phyloP scores from a whole-genome alignment of 1,140 invertebrate species.

The Hirudo medicinalis region DNA sequence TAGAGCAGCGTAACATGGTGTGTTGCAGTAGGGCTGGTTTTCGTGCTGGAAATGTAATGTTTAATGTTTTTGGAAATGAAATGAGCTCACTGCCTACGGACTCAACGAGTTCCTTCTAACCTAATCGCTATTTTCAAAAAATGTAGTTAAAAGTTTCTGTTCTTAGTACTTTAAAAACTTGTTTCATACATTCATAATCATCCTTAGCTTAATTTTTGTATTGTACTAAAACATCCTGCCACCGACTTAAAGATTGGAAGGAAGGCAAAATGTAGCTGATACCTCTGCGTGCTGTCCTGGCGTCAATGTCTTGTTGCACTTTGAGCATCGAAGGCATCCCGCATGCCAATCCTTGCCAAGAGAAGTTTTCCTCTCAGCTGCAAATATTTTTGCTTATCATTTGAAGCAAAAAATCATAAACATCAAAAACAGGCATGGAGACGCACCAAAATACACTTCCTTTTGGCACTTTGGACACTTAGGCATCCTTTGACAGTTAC shows the following conservation, averaged over 20 bases:
- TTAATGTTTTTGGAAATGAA: conserved; percentile 1
- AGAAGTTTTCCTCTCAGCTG: conserved; percentile 78
- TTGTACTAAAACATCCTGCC: background rate
- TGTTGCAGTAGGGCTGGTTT: conserved; percentile 76
- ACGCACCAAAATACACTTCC: conserved; percentile 21
- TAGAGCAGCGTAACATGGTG: conserved; percentile 72
- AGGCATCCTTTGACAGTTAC: conserved; percentile 11
- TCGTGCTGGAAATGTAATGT: conserved; percentile 54
- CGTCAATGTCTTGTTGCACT: conserved; percentile 76
- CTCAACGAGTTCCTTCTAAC: background rate
- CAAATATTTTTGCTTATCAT: background rate
- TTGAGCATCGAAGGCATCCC: conserved; percentile 72
- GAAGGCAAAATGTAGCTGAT: conserved; percentile 6
- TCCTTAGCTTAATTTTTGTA: background rate
- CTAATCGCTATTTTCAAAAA: background rate
- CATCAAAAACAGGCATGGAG: background rate
- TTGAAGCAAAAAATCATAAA: background rate
- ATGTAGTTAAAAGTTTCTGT: conserved; percentile 8
- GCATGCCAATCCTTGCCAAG: conserved; percentile 85
- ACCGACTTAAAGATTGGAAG: too few relatives aligned
- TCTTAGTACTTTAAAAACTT: conserved; percentile 8
- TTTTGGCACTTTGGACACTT: conserved; percentile 20
- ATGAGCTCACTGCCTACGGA: background rate
- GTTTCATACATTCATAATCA: background rate
- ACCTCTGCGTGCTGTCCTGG: conserved; percentile 50